Evolutionary conservation across 2,888 invertebrate genomes (phyloP).

Genomic region (Drosophila affinis): DNA sequence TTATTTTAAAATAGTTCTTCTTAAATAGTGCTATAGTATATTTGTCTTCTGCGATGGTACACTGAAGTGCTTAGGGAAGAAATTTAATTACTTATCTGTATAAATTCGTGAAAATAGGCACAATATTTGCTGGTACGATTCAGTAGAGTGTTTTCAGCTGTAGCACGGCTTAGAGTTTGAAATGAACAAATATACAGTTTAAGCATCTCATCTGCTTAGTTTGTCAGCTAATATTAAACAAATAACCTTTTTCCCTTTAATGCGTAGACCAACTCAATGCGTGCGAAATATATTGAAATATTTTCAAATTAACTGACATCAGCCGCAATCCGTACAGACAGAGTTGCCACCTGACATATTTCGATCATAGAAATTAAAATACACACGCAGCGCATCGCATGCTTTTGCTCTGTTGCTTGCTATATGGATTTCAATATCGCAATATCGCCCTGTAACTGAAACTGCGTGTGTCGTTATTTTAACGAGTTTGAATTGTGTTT

Average conservation of each 20-base stretch:
- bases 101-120: not conserved
- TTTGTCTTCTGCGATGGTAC: not conserved
- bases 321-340: constrained; percentile 30
- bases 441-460: not conserved
- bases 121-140: not conserved
- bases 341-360: constrained; percentile 64
- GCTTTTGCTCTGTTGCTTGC: constrained; percentile 50
- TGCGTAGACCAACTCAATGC: not conserved
- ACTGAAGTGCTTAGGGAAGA: not conserved
- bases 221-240: no score
- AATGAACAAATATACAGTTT: no score
- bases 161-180: not conserved
- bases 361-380: constrained; percentile 69
- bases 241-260: accelerated
- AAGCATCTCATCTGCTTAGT: no score
- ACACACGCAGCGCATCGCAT: constrained; percentile 57
- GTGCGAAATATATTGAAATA: not conserved
- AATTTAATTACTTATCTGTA: not conserved
- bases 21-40: not conserved
- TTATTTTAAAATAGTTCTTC: not conserved
- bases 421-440: constrained; percentile 56
- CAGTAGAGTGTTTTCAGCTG: not conserved
- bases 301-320: constrained; percentile 61
- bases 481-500: not conserved
- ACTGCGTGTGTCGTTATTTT: not conserved